Base-by-base conservation (phyloP, 1,140 invertebrate genomes). In the Pararge aegeria region DNA sequence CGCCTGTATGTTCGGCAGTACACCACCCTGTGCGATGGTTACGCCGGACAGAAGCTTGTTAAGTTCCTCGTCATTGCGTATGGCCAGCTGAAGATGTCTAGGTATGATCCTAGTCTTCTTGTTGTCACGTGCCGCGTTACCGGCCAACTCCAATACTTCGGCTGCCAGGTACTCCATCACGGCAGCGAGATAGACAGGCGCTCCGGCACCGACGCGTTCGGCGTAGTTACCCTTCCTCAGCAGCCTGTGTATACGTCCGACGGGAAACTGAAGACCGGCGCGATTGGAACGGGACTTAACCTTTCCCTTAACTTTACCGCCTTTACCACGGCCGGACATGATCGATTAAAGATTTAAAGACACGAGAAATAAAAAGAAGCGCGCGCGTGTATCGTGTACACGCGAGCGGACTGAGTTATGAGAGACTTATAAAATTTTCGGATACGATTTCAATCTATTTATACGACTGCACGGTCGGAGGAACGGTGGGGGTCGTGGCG, bases 21-120 rank as follows among this genome's bases (percentile, higher is more conserved):
- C 96, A 70, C 96, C 96, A 61, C 95, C 95, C 80, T 96, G 93
- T n/a, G 96, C 94, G 66, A 97, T 96, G 3, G 95, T 96, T 0
- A 97, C 95, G 53, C 95, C 94, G 48, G 93, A 92, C 5, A 97
- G 83, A 3, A 97, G 87, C 81, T 95, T 94, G 80, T 95, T 95
- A 73, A 97, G 90, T 80, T 97, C 96, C 74, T 96, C 95, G 89
- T 97, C 96, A 88, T 96, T 96, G 19, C 95, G 91, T 34, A 97
- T 94, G 42, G 95, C 96, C 58, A 97, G 76, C 71, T 96, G 93
- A 6, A 97, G 87, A 86, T 97, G 96, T 65, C 95, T 91, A 0
- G 96, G 96, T 59, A 95, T 96, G 57, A 97, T 95, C 61, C 95
- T 91, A 1, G 91, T 90, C 71, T 91, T 91, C 68, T 90, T 88